These are phyloP conservation scores for Percopsis transmontana DNA, from an alignment of 2,113 vertebrate genomes.

Conservation along the genomic window DNA sequence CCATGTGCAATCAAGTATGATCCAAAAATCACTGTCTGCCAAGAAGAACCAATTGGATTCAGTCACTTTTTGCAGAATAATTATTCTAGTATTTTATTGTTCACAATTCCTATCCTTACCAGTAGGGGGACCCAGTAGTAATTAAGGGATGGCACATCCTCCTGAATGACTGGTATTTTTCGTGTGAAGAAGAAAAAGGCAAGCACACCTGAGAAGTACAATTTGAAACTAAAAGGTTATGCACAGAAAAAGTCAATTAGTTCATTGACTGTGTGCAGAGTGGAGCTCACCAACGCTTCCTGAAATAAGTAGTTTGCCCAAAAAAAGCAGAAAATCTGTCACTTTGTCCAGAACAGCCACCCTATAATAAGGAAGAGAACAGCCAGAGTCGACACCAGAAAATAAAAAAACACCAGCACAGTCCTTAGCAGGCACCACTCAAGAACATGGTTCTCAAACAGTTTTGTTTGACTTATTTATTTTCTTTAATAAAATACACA, in stretches of 20 bases:
- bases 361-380: conserved; percentile 70
- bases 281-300: conserved; percentile 88
- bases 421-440: no score
- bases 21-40: conserved; percentile 89
- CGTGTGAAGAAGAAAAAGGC: conserved; percentile 93
- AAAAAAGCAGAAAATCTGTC: conserved; percentile 90
- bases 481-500: no score
- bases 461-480: no score
- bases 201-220: conserved; percentile 81
- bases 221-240: background rate
- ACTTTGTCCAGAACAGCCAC: conserved; percentile 94
- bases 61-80: background rate
- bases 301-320: conserved; percentile 93
- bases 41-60: conserved; percentile 38
- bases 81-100: background rate
- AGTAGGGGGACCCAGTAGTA: conserved; percentile 93
- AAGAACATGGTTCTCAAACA: no score
- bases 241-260: background rate
- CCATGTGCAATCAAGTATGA: conserved; percentile 92
- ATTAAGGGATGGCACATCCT: conserved; percentile 85
- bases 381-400: conserved; percentile 1
- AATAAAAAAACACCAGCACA: no score
- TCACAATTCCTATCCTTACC: conserved; percentile 78
- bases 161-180: conserved; percentile 80
- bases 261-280: conserved; percentile 1